Evolutionary conservation across 2,797 vertebrate genomes (phyloP).

Genomic region (Epinephelus malabaricus): DNA sequence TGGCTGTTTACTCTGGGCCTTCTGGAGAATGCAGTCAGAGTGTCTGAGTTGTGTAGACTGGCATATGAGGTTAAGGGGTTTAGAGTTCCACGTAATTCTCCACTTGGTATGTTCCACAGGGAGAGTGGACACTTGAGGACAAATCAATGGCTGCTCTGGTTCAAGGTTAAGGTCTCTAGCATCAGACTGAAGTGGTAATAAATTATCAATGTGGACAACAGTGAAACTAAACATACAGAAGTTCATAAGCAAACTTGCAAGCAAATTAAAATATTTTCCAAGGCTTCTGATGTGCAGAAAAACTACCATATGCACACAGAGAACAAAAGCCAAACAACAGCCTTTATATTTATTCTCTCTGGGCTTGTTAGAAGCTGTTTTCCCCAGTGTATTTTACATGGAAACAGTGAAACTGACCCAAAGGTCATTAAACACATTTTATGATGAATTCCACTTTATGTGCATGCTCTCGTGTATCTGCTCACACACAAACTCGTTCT

Average conservation of each 20-base stretch:
- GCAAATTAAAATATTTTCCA: background rate
- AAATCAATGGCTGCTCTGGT: constrained; percentile 48
- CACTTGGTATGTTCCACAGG: constrained; percentile 56
- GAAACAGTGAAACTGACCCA: constrained; percentile 30
- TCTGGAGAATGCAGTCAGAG: constrained; percentile 79
- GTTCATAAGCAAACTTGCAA: too few species aligned
- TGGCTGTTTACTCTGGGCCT: constrained; percentile 75
- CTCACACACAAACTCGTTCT: constrained; percentile 4
- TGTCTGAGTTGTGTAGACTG: constrained; percentile 76
- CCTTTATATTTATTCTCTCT: background rate
- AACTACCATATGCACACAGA: background rate
- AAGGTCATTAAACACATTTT: constrained; percentile 38
- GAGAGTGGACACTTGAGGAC: constrained; percentile 57
- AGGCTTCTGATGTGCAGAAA: background rate
- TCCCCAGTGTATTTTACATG: constrained; percentile 26
- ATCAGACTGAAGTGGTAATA: constrained; percentile 22
- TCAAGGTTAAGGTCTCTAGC: constrained; percentile 59
- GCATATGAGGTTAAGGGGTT: constrained; percentile 72
- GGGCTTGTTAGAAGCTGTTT: constrained; percentile 1
- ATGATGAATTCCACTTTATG: constrained; percentile 29
- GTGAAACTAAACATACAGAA: constrained; percentile 3
- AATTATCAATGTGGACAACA: constrained; percentile 9
- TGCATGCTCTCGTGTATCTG: constrained; percentile 9
- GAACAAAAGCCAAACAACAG: constrained; percentile 1
- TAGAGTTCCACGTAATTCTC: constrained; percentile 73